Conservation (phyloP, 64 coral and sea anemone species). For the Porites lutea region DNA sequence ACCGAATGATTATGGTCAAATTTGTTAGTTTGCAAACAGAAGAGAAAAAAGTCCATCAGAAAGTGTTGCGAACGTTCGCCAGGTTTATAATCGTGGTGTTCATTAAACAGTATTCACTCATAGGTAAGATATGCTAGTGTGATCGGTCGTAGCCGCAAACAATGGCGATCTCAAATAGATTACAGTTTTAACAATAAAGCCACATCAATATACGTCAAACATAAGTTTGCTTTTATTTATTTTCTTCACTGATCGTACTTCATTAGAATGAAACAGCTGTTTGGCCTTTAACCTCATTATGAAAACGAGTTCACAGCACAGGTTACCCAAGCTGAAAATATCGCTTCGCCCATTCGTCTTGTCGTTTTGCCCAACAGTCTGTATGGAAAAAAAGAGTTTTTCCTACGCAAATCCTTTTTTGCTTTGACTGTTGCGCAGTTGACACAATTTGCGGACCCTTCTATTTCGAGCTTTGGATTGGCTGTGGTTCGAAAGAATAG, state of each 20-base stretch:
- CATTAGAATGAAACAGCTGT: slow-evolving; percentile 38
- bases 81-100: background rate
- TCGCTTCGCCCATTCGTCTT: no score
- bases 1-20: background rate
- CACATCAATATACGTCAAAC: slow-evolving; percentile 49
- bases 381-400: no score
- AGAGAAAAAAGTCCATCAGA: background rate
- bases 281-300: background rate
- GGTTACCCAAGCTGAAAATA: background rate
- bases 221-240: slow-evolving; percentile 44
- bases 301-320: background rate
- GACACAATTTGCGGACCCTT: no score
- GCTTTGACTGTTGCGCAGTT: no score
- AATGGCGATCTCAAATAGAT: slow-evolving; percentile 46
- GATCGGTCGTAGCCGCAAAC: slow-evolving; percentile 17
- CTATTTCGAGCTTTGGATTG: no score
- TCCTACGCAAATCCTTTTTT: no score
- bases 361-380: no score
- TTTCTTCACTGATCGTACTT: slow-evolving; percentile 13
- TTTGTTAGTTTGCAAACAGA: background rate
- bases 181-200: slow-evolving; percentile 42
- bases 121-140: background rate
- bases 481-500: no score
- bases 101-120: slow-evolving; percentile 31
- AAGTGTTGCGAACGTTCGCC: background rate